These are phyloP conservation scores for Eciton burchellii DNA, from an alignment of 1,140 invertebrate genomes.

Conservation along the genomic window DNA sequence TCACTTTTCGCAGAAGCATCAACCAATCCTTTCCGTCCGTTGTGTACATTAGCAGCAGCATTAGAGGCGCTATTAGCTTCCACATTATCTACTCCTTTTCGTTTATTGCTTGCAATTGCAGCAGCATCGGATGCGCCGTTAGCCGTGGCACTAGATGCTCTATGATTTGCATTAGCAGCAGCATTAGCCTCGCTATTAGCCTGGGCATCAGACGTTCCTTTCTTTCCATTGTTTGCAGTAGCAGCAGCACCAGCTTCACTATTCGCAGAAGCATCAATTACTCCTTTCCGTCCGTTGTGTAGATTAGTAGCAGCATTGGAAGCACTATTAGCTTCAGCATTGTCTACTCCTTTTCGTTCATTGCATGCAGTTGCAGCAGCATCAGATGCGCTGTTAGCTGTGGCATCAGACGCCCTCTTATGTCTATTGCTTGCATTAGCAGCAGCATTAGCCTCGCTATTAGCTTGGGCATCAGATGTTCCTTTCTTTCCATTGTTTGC, in stretches of 20 bases:
- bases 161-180: neutral
- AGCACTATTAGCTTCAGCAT: neutral
- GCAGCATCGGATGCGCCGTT: too few species aligned
- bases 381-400: neutral
- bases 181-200: neutral
- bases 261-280: too few species aligned
- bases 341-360: neutral
- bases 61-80: neutral
- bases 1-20: too few species aligned
- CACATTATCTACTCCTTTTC: too few species aligned
- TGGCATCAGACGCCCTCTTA: neutral
- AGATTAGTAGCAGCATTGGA: neutral
- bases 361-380: neutral
- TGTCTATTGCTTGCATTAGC: neutral
- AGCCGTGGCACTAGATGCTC: neutral
- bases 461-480: neutral
- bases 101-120: too few species aligned
- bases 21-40: too few species aligned
- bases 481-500: neutral
- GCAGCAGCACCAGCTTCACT: too few species aligned
- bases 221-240: neutral
- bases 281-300: too few species aligned
- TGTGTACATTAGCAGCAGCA: too few species aligned
- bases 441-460: too few species aligned
- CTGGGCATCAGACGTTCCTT: too few species aligned